A percentile compares a stretch with the other conserved stretches of the same genome.
Conservation (phyloP, 2,797 vertebrate genomes). For the Onychomys leucogaster region DNA sequence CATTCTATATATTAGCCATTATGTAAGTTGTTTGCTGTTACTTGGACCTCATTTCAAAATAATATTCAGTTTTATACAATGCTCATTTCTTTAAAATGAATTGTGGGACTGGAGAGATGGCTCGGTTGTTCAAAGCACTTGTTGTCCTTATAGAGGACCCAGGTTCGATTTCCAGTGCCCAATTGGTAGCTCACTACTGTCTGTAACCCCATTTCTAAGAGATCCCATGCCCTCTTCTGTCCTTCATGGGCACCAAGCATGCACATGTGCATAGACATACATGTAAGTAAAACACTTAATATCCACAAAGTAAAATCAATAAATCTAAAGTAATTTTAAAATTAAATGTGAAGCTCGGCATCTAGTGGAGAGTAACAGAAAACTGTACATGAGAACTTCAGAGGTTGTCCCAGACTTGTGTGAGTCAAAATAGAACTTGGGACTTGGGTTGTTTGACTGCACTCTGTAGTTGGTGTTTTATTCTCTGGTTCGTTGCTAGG, state of each 20-base stretch:
- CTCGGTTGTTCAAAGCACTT: background rate
- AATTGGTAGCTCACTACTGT: background rate
- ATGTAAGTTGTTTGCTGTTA: background rate
- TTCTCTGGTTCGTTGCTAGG: background rate
- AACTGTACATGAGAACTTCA: background rate
- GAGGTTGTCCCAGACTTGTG: background rate
- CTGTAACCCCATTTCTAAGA: background rate
- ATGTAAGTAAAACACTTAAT: background rate
- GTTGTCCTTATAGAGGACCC: background rate
- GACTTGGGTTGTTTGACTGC: background rate
- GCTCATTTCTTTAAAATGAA: constrained; percentile 47
- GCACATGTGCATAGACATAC: background rate
- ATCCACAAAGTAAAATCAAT: background rate
- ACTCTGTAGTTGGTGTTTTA: background rate
- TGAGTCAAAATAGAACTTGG: background rate
- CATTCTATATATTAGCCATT: background rate
- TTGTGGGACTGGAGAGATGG: background rate
- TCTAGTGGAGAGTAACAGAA: constrained; percentile 28
- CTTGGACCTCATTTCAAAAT: constrained; percentile 24
- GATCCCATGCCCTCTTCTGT: background rate
- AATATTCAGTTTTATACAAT: background rate
- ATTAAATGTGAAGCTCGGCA: background rate
- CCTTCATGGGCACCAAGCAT: background rate
- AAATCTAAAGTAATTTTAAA: background rate
- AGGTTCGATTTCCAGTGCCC: background rate